Evolutionary conservation across 2,797 vertebrate genomes (phyloP).

Genomic region (Aplochiton taeniatus): DNA sequence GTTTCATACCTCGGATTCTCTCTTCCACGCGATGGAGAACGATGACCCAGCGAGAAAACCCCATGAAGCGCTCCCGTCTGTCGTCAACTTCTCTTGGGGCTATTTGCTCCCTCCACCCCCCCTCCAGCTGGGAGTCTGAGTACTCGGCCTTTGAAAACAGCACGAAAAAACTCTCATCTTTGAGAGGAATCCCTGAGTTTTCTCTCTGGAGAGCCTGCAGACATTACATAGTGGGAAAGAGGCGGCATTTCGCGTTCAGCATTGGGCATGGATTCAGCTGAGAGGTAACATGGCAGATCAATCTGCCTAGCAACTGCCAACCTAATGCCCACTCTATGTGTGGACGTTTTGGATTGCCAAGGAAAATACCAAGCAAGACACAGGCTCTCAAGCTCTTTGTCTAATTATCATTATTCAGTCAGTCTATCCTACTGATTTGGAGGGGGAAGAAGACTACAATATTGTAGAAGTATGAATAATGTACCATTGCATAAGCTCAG

Average conservation of each 20-base stretch:
- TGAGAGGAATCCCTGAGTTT: not conserved
- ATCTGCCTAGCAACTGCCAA: constrained; percentile 1
- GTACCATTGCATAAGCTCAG: too few species aligned
- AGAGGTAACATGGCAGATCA: constrained; percentile 19
- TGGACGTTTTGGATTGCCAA: too few species aligned
- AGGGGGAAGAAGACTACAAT: too few species aligned
- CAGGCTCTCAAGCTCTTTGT: too few species aligned
- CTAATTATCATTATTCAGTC: too few species aligned
- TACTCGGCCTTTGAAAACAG: constrained; percentile 6
- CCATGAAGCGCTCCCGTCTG: constrained; percentile 32
- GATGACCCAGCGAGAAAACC: constrained; percentile 57
- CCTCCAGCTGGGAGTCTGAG: not conserved
- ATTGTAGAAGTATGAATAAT: too few species aligned
- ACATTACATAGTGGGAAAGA: constrained; percentile 61
- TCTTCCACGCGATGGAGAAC: constrained; percentile 55
- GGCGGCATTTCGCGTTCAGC: constrained; percentile 41
- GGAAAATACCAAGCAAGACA: too few species aligned
- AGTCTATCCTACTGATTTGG: too few species aligned
- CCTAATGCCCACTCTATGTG: not conserved
- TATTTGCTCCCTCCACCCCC: constrained; percentile 36
- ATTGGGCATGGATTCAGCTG: not conserved
- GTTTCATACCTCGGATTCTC: constrained; percentile 41
- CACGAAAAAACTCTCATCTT: constrained; percentile 2
- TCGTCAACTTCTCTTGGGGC: constrained; percentile 36
- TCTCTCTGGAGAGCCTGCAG: constrained; percentile 52